Conservation (phyloP, 1,140 invertebrate species). For the Coptotermes formosanus region DNA sequence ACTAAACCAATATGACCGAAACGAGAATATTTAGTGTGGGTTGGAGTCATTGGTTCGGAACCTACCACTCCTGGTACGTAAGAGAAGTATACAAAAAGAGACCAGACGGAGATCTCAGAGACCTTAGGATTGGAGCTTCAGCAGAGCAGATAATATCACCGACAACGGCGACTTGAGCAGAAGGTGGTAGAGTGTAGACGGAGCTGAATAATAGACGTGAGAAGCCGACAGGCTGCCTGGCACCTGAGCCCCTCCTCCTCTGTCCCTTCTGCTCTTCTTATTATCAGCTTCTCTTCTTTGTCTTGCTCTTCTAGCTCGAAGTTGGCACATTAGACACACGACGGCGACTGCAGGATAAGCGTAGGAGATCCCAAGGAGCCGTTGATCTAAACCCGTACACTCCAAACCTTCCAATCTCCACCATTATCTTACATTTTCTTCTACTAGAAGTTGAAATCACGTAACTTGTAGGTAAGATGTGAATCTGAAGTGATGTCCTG, state of each 20-base stretch:
- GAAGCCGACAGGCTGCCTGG: neutral
- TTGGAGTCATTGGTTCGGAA: neutral
- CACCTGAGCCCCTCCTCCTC: neutral
- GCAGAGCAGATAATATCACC: neutral
- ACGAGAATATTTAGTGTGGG: neutral
- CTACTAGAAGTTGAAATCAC: neutral
- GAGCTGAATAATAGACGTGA: slow-evolving; percentile 15
- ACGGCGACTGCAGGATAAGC: neutral
- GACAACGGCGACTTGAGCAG: neutral
- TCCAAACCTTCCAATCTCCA: neutral
- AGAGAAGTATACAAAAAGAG: neutral
- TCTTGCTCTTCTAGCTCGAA: no score
- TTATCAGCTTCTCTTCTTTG: neutral
- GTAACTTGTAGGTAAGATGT: neutral
- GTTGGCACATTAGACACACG: no score
- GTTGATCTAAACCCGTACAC: neutral
- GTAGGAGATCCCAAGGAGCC: neutral
- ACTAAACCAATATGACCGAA: neutral
- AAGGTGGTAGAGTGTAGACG: neutral
- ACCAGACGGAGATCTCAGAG: neutral
- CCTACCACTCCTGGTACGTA: neutral
- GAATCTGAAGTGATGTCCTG: neutral
- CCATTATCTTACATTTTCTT: neutral
- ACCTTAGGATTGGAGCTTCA: neutral
- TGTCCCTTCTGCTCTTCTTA: neutral